phyloP scores from a whole-genome alignment of 1,140 invertebrate species.

The Drosophila erecta region DNA sequence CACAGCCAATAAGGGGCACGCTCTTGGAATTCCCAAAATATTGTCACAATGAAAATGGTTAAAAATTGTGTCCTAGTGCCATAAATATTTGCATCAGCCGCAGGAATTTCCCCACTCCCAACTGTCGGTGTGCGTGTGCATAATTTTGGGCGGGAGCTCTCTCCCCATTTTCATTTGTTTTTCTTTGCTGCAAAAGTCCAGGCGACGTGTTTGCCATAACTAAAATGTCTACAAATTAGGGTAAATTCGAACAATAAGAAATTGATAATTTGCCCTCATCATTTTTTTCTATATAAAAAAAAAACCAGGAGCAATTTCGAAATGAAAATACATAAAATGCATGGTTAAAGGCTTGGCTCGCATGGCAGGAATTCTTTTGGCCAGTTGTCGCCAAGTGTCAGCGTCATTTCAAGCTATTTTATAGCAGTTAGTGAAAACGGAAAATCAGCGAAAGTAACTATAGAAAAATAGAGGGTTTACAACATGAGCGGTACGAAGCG shows the following conservation, averaged over 20 bases:
- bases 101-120: slow-evolving; percentile 1
- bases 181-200: slow-evolving; percentile 16
- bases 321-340: slow-evolving; percentile 26
- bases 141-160: slow-evolving; percentile 37
- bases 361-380: neutral
- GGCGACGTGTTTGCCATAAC: slow-evolving; percentile 65
- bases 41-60: slow-evolving; percentile 30
- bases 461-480: neutral
- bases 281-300: neutral
- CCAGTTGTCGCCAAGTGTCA: slow-evolving; percentile 20
- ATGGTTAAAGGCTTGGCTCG: slow-evolving; percentile 4
- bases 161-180: slow-evolving; percentile 12
- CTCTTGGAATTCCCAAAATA: slow-evolving; percentile 58
- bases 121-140: slow-evolving; percentile 27
- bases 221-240: slow-evolving; percentile 58
- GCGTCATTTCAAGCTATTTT: slow-evolving; percentile 16
- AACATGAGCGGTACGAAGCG: neutral
- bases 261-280: slow-evolving; percentile 47
- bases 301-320: slow-evolving; percentile 13
- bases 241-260: slow-evolving; percentile 65
- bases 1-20: slow-evolving; percentile 39
- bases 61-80: slow-evolving; percentile 39
- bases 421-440: slow-evolving; percentile 8
- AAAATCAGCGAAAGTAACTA: neutral
- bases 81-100: slow-evolving; percentile 48